Evolutionary conservation across 1,140 invertebrate species (phyloP).

Genomic region (Atopsyche davidsoni): DNA sequence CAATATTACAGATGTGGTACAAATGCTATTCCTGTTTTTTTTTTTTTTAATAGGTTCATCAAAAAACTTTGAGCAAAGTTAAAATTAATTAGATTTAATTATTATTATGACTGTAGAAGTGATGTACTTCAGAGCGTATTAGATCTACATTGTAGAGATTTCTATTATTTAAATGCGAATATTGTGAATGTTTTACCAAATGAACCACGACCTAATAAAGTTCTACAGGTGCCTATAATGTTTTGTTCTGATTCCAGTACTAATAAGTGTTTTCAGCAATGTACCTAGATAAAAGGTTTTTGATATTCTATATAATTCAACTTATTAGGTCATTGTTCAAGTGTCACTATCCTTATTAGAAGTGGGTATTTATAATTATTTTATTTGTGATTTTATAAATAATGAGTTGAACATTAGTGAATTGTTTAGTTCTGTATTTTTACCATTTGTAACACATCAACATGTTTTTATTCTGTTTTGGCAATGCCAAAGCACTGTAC

Average conservation of each 20-base stretch:
- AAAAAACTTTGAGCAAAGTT: slow-evolving; percentile 11
- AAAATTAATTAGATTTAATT: not conserved
- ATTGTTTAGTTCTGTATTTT: slow-evolving; percentile 26
- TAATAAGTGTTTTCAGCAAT: too few relatives aligned
- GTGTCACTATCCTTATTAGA: too few relatives aligned
- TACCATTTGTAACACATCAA: slow-evolving; percentile 25
- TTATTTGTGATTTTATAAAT: too few relatives aligned
- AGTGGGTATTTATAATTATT: too few relatives aligned
- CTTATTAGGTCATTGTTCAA: too few relatives aligned
- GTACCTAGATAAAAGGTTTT: too few relatives aligned
- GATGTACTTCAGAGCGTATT: slow-evolving; percentile 21
- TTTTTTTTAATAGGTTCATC: not conserved
- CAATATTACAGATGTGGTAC: too few relatives aligned
- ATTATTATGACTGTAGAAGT: slow-evolving; percentile 20
- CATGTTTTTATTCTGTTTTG: slow-evolving; percentile 24
- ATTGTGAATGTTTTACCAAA: slow-evolving; percentile 7
- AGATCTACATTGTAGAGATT: slow-evolving; percentile 13
- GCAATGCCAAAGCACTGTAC: slow-evolving; percentile 28
- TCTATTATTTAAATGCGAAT: slow-evolving; percentile 1
- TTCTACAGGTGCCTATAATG: slow-evolving; percentile 7
- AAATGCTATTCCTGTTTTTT: not conserved
- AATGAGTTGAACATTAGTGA: too few relatives aligned
- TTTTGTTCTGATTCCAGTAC: slow-evolving; percentile 2
- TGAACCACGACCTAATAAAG: slow-evolving; percentile 9
- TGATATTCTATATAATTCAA: too few relatives aligned